Evolutionary conservation across 2,797 vertebrate genomes (phyloP).

Genomic region (Denticeps clupeoides): DNA sequence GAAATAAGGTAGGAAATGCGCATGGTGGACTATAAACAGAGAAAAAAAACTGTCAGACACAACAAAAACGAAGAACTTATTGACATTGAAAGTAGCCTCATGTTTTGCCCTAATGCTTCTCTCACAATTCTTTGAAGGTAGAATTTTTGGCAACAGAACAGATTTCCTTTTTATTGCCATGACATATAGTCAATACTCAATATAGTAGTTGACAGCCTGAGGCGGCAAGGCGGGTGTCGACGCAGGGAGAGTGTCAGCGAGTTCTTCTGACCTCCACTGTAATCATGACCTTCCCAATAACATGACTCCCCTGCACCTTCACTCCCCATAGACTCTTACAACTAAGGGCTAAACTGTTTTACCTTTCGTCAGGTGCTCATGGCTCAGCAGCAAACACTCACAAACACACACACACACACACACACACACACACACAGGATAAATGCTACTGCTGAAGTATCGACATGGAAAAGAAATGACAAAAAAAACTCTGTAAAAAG

Average conservation of each 20-base stretch:
- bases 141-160: conserved; percentile 55
- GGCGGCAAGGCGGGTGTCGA: conserved; percentile 57
- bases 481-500: no score
- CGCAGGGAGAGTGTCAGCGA: conserved; percentile 64
- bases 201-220: conserved; percentile 62
- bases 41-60: conserved; percentile 16
- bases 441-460: no score
- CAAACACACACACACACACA: conserved; percentile 42
- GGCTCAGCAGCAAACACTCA: conserved; percentile 58
- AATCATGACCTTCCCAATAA: conserved; percentile 73
- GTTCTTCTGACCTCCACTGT: conserved; percentile 68
- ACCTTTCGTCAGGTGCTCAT: conserved; percentile 50
- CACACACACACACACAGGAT: conserved; percentile 8
- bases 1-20: neutral
- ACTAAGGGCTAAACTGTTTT: conserved; percentile 55
- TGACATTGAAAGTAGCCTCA: conserved; percentile 52
- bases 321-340: conserved; percentile 52
- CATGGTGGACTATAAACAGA: neutral
- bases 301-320: conserved; percentile 54
- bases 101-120: conserved; percentile 53
- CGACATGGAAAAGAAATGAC: no score
- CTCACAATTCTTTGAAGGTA: conserved; percentile 43
- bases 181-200: conserved; percentile 73
- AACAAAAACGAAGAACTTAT: conserved; percentile 38
- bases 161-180: conserved; percentile 64